These are phyloP conservation scores for Drosophila parvula DNA, from an alignment of 1,140 invertebrate species.

Conservation along the genomic window DNA sequence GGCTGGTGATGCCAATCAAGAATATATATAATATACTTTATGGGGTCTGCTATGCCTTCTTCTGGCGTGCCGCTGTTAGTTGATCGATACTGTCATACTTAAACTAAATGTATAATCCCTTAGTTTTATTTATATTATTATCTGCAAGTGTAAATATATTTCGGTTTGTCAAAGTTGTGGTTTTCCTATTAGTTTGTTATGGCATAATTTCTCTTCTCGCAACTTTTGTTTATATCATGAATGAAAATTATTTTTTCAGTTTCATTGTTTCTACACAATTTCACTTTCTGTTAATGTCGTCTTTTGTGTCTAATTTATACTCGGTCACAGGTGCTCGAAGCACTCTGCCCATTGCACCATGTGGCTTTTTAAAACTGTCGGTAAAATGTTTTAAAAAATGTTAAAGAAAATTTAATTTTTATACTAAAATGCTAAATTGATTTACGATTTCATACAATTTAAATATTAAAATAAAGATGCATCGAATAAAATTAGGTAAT, in stretches of 20 bases:
- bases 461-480: too few species aligned
- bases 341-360: not conserved
- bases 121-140: too few species aligned
- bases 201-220: slow-evolving; percentile 44
- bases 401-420: not conserved
- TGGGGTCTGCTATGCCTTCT: too few species aligned
- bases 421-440: not conserved
- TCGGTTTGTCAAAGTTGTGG: too few species aligned
- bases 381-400: not conserved
- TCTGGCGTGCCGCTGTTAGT: too few species aligned
- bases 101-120: too few species aligned
- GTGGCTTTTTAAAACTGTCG: not conserved
- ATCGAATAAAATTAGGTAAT: too few species aligned
- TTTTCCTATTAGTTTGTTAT: slow-evolving; percentile 21
- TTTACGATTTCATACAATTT: too few species aligned
- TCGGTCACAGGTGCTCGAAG: not conserved
- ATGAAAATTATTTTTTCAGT: slow-evolving; percentile 48
- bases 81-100: too few species aligned
- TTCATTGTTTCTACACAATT: slow-evolving; percentile 48
- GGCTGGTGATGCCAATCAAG: too few species aligned
- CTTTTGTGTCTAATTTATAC: slow-evolving; percentile 10
- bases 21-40: too few species aligned
- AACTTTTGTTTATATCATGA: slow-evolving; percentile 50
- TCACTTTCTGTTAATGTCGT: slow-evolving; percentile 43
- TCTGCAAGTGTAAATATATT: too few species aligned